These are phyloP conservation scores for Chelmon rostratus DNA, from an alignment of 2,797 vertebrate species.

Conservation along the genomic window DNA sequence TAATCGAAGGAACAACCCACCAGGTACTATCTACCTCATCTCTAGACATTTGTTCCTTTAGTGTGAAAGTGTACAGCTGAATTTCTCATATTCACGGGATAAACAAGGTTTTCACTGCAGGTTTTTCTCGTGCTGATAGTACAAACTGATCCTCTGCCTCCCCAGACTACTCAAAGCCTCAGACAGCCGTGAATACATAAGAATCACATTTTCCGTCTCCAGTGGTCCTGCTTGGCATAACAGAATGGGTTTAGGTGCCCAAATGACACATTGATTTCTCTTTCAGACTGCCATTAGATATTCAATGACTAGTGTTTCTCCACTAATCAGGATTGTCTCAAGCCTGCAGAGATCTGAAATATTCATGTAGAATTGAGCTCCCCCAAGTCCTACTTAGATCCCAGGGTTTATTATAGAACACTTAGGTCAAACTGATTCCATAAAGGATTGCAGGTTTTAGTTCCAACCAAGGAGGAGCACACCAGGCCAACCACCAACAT, in stretches of 20 bases:
- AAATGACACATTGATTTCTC: conserved; percentile 2
- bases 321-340: conserved; percentile 8
- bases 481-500: too few relatives aligned
- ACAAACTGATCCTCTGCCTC: background rate
- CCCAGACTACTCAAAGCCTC: background rate
- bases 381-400: background rate
- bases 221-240: background rate
- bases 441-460: too few relatives aligned
- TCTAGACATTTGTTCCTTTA: background rate
- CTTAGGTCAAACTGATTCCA: too few relatives aligned
- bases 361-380: conserved; percentile 10
- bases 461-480: too few relatives aligned
- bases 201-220: background rate
- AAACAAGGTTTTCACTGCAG: background rate
- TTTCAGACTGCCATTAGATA: background rate
- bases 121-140: background rate
- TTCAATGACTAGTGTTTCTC: conserved; percentile 5
- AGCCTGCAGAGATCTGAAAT: conserved; percentile 5
- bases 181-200: background rate
- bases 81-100: background rate
- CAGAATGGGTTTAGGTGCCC: background rate
- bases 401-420: background rate
- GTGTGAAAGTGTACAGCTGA: background rate
- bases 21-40: conserved; percentile 73
- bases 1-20: conserved; percentile 89